Evolutionary conservation across 2,797 vertebrate species (phyloP), one percentile per base, ranked within the genome.

Genomic region (Glossophaga mutica): DNA sequence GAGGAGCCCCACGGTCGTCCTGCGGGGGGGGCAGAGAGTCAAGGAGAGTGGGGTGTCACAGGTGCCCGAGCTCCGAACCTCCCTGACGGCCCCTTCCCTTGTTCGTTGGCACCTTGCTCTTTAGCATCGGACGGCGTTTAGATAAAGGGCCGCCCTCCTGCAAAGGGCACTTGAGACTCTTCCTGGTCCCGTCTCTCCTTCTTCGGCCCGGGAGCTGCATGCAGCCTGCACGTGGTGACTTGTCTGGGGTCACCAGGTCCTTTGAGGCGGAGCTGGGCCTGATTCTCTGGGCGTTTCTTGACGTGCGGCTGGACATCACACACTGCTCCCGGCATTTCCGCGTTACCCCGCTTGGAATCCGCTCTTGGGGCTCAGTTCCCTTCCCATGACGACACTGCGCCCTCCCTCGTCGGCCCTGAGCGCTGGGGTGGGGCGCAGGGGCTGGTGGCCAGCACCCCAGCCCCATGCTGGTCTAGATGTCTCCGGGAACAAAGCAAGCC

Each of bases 1-100:
- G 0, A 10, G 3, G 59, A 59, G 32, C 6, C 16, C 44, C 42
- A 0, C 2, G 8, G n/a, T 2, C 0, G 0, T 1, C 15, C 24
- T 48, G n/a, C n/a, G n/a, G n/a, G 12, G 1, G 44, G 18, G 44
- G 6, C 9, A 9, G 2, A 0, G 9, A 0, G 37, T 5, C 4
- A 11, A 46, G 14, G 68, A 39, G 12, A 19, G 12, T 9, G 18
- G 29, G 15, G 26, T 34, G 18, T 10, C 26, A 22, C 0, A 3
- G 4, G 34, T n/a, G 15, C n/a, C 48, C 1, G 0, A 26, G 15
- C 39, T 19, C 15, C 18, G 18, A 2, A 10, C 16, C 44, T 14
- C 50, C 18, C 26, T 10, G 7, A 46, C 3, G 19, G 16, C 11
- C 1, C 37, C 59, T 42, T 85, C 29, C 32, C 16, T 29, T 29